phyloP scores from a whole-genome alignment of 2,797 vertebrate species.

The Poeciliopsis presidionis region DNA sequence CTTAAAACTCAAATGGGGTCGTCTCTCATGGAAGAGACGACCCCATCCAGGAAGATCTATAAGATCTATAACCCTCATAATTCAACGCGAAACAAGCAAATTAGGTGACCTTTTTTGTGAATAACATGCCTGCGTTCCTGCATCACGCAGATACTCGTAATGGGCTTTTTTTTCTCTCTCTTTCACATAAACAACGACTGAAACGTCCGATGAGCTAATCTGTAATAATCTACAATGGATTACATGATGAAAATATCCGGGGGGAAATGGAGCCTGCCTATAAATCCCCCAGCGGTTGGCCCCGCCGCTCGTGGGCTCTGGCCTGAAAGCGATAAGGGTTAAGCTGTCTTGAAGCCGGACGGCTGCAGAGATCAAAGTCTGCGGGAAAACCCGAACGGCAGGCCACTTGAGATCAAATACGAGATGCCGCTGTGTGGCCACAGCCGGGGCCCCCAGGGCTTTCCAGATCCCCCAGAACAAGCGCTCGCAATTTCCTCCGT shows the following conservation, averaged over 20 bases:
- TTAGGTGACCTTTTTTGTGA: neutral
- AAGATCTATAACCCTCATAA: neutral
- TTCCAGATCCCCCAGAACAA: conserved; percentile 17
- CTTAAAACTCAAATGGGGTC: neutral
- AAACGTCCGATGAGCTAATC: conserved; percentile 46
- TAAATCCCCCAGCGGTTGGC: conserved; percentile 38
- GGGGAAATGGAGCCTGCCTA: conserved; percentile 25
- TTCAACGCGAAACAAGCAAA: neutral
- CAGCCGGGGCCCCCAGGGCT: conserved; percentile 20
- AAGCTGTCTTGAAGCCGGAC: conserved; percentile 92
- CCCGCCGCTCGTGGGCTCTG: conserved; percentile 75
- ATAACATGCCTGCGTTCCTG: neutral
- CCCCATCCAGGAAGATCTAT: neutral
- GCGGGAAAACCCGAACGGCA: conserved; percentile 82
- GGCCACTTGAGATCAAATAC: conserved; percentile 58
- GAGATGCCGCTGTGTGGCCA: conserved; percentile 22
- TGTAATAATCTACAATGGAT: conserved; percentile 58
- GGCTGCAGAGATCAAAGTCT: conserved; percentile 90
- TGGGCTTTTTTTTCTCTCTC: too few relatives aligned
- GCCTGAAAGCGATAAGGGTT: conserved; percentile 90
- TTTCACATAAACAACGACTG: conserved; percentile 12
- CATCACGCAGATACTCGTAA: neutral
- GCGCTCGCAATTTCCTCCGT: neutral
- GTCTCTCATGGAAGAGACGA: neutral
- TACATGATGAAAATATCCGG: conserved; percentile 60